phyloP scores from a whole-genome alignment of 2,888 invertebrate genomes.

The Machimus atricapillus region DNA sequence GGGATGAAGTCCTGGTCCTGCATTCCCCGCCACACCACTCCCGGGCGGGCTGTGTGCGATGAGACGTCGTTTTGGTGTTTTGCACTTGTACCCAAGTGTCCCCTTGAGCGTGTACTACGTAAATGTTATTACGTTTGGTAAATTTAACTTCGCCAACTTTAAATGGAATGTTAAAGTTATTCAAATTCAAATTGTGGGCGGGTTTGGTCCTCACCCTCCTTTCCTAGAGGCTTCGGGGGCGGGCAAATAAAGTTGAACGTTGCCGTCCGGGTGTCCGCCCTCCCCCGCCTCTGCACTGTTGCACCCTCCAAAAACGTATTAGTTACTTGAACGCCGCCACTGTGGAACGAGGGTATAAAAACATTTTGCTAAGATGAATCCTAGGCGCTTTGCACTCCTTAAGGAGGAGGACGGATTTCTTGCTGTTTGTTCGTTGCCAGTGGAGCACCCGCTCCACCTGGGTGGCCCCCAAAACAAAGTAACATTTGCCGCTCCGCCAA shows the following conservation, averaged over 20 bases:
- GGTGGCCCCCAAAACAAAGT: not conserved
- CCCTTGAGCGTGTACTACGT: slow-evolving; percentile 39
- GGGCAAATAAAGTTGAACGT: slow-evolving; percentile 42
- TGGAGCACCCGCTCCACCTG: not conserved
- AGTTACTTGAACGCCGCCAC: not conserved
- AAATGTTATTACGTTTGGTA: slow-evolving; percentile 47
- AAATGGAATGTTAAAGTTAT: slow-evolving; percentile 45
- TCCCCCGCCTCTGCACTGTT: not conserved
- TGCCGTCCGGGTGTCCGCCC: not conserved
- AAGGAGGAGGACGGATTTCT: not conserved
- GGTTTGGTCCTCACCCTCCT: not conserved
- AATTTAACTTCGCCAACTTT: slow-evolving; percentile 45
- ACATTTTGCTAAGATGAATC: slow-evolving; percentile 6
- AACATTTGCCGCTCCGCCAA: not conserved
- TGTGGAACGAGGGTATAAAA: not conserved
- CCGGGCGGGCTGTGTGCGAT: not conserved
- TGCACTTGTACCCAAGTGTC: slow-evolving; percentile 40
- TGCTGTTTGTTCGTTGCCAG: not conserved
- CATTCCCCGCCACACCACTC: not conserved
- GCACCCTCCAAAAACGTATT: not conserved
- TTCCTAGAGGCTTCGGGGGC: not conserved
- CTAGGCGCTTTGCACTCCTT: not conserved
- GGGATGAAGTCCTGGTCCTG: not conserved
- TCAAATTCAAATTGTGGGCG: slow-evolving; percentile 44
- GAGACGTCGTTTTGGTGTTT: slow-evolving; percentile 40